Conservation (phyloP, 2,888 invertebrate species). For the Ariolimax columbianus region DNA sequence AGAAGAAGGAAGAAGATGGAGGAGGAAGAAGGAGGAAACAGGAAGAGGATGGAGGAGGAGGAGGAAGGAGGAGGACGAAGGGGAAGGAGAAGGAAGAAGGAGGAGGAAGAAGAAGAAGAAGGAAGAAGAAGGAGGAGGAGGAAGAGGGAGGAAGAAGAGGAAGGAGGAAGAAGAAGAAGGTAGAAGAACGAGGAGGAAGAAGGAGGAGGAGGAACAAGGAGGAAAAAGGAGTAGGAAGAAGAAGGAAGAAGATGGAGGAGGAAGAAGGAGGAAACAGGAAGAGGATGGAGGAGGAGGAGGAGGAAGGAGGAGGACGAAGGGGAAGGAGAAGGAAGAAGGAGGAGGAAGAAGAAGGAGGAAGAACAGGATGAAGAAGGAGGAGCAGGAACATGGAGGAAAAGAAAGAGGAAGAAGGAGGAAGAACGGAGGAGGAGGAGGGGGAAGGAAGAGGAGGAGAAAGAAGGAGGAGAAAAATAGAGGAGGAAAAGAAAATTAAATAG, state of each 20-base stretch:
- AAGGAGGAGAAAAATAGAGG: no score
- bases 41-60: no score
- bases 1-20: no score
- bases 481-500: not conserved
- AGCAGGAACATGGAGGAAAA: not conserved
- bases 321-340: not conserved
- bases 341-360: not conserved
- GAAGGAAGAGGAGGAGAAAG: not conserved
- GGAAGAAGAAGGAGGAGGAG: not conserved
- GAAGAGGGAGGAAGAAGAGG: not conserved
- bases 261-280: no score
- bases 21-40: conserved; percentile 9
- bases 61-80: no score
- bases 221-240: no score
- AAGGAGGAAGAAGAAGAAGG: not conserved
- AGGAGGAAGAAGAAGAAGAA: not conserved
- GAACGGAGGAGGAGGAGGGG: no score
- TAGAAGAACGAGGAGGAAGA: no score
- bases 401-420: not conserved
- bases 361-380: no score
- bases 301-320: no score
- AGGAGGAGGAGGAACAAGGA: not conserved
- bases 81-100: not conserved
- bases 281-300: no score
- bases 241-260: no score